Evolutionary conservation across 2,888 invertebrate species (phyloP).

Genomic region (Chaitophorus viminalis): DNA sequence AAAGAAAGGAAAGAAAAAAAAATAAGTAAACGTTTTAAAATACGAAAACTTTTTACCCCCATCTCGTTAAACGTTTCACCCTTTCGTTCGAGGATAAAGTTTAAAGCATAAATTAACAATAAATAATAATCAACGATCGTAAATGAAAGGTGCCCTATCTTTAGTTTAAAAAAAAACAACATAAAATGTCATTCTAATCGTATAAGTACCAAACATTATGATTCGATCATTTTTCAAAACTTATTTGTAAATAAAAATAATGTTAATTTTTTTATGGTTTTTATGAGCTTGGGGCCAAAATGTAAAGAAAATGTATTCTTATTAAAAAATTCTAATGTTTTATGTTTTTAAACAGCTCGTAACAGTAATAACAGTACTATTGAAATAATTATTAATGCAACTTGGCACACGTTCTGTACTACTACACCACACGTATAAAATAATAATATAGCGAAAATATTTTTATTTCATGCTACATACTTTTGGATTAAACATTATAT

Average conservation of each 20-base stretch:
- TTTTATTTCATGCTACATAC: not conserved
- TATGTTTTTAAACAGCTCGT: constrained; percentile 5
- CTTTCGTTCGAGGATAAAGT: constrained; percentile 37
- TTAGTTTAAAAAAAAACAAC: constrained; percentile 21
- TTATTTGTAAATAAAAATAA: not conserved
- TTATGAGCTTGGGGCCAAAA: not conserved
- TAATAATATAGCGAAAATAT: not conserved
- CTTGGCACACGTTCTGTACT: constrained; percentile 35
- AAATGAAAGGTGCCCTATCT: constrained; percentile 26
- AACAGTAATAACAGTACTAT: constrained; percentile 23
- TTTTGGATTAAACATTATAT: not conserved
- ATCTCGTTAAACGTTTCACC: constrained; percentile 39
- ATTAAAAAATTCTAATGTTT: not conserved
- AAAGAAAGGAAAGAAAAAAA: not conserved
- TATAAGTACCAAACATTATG: constrained; percentile 34
- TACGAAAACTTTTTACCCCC: constrained; percentile 30
- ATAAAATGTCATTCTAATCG: constrained; percentile 18
- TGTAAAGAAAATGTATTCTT: not conserved
- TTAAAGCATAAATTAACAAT: constrained; percentile 55
- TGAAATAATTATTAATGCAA: constrained; percentile 42
- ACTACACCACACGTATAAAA: not conserved
- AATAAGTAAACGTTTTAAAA: constrained; percentile 16
- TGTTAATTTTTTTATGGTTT: constrained; percentile 11
- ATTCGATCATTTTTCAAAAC: constrained; percentile 16
- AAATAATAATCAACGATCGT: constrained; percentile 53